phyloP scores from a whole-genome alignment of 2,797 vertebrate genomes.

The Emydoidea blandingii region DNA sequence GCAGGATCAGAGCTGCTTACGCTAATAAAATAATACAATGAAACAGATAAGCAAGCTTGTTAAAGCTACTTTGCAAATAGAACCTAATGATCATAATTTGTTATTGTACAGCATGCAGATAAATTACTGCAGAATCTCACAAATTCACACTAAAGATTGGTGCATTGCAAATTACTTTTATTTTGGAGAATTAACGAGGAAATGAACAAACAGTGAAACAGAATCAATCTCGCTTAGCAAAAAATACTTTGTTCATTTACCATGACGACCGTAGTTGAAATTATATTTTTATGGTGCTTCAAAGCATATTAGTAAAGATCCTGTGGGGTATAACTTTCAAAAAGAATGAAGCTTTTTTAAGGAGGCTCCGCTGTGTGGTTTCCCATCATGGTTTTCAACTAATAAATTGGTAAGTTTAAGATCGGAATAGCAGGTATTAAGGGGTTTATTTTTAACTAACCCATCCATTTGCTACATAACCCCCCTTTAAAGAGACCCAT shows the following conservation, averaged over 20 bases:
- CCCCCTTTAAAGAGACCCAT: background rate
- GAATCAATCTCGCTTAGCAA: background rate
- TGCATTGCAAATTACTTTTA: background rate
- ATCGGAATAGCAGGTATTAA: background rate
- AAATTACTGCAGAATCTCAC: background rate
- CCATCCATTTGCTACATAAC: background rate
- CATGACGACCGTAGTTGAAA: background rate
- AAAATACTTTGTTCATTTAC: background rate
- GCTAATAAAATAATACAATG: background rate
- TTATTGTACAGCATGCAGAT: background rate
- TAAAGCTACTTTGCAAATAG: background rate
- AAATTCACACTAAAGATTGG: background rate
- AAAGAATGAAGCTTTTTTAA: background rate
- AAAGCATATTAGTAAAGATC: background rate
- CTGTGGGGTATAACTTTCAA: background rate
- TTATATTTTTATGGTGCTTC: background rate
- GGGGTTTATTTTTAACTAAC: background rate
- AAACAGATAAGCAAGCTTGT: accelerated
- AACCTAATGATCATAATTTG: accelerated
- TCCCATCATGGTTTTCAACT: background rate
- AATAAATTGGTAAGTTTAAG: background rate
- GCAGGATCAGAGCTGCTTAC: background rate
- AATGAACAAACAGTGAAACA: background rate
- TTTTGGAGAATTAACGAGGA: background rate
- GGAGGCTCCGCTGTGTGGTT: background rate